Conservation (phyloP, 2,888 invertebrate genomes). For the Latheticus oryzae region DNA sequence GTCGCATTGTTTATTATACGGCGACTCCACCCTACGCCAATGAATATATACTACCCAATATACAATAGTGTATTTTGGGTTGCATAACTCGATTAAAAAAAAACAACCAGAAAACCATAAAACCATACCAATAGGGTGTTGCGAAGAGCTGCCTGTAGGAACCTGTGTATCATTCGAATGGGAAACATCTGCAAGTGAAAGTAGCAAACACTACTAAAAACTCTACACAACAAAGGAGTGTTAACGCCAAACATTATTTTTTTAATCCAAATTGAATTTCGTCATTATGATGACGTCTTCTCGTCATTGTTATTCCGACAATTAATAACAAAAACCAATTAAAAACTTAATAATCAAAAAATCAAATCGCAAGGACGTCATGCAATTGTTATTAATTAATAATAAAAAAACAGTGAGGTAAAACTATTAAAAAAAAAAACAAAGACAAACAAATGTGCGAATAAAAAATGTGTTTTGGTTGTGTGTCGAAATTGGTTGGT, state of each 20-base stretch:
- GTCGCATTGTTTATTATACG: slow-evolving; percentile 2
- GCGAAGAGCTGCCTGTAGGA: slow-evolving; percentile 41
- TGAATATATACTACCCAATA: too few relatives aligned
- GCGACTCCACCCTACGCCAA: slow-evolving; percentile 9
- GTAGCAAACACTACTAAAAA: slow-evolving; percentile 31
- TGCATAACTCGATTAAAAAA: slow-evolving; percentile 8
- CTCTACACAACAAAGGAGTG: slow-evolving; percentile 13
- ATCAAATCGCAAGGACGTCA: too few relatives aligned
- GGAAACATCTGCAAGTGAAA: slow-evolving; percentile 46
- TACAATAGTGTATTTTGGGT: too few relatives aligned
- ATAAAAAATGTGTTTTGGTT: slow-evolving; percentile 7
- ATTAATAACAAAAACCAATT: too few relatives aligned
- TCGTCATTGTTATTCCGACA: too few relatives aligned
- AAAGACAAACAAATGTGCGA: slow-evolving; percentile 1
- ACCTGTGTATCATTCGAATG: slow-evolving; percentile 43
- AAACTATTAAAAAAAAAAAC: too few relatives aligned
- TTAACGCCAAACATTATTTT: background rate
- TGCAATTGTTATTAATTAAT: too few relatives aligned
- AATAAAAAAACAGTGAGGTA: too few relatives aligned
- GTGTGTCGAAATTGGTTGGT: slow-evolving; percentile 4
- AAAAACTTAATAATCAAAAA: too few relatives aligned
- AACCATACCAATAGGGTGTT: slow-evolving; percentile 50
- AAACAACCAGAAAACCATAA: slow-evolving; percentile 7
- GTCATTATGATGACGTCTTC: too few relatives aligned
- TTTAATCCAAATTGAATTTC: too few relatives aligned